These are phyloP conservation scores for Anoplius nigerrimus DNA, from an alignment of 2,888 invertebrate genomes.

Conservation along the genomic window DNA sequence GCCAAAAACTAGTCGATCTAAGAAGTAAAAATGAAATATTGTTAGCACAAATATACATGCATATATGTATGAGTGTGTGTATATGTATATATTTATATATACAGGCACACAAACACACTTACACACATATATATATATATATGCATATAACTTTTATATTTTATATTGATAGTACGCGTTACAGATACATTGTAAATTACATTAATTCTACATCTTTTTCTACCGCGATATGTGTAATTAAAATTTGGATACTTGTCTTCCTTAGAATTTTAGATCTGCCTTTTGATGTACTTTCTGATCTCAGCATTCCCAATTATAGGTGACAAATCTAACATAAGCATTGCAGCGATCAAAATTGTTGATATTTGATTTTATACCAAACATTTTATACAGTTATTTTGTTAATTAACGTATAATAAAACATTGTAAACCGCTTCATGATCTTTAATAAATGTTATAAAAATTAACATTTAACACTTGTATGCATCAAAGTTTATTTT, in stretches of 20 bases:
- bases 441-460: constrained; percentile 49
- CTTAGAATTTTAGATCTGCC: not conserved
- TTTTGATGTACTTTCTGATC: not conserved
- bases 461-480: constrained; percentile 19
- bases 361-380: constrained; percentile 46
- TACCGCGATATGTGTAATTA: too few relatives aligned
- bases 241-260: too few relatives aligned
- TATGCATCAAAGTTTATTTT: constrained; percentile 56
- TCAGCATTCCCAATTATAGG: not conserved
- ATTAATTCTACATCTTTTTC: too few relatives aligned
- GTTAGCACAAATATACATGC: not conserved
- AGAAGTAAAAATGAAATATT: not conserved
- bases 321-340: constrained; percentile 15
- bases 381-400: too few relatives aligned
- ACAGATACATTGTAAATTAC: too few relatives aligned
- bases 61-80: constrained; percentile 8
- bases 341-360: constrained; percentile 32
- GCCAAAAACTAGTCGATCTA: constrained; percentile 32
- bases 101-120: too few relatives aligned
- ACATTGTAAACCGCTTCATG: constrained; percentile 27
- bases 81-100: constrained; percentile 19
- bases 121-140: too few relatives aligned
- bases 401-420: not conserved
- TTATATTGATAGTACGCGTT: not conserved
- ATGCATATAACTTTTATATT: not conserved